Evolutionary conservation across 1,140 invertebrate species (phyloP).

Genomic region (Drosophila albomicans): DNA sequence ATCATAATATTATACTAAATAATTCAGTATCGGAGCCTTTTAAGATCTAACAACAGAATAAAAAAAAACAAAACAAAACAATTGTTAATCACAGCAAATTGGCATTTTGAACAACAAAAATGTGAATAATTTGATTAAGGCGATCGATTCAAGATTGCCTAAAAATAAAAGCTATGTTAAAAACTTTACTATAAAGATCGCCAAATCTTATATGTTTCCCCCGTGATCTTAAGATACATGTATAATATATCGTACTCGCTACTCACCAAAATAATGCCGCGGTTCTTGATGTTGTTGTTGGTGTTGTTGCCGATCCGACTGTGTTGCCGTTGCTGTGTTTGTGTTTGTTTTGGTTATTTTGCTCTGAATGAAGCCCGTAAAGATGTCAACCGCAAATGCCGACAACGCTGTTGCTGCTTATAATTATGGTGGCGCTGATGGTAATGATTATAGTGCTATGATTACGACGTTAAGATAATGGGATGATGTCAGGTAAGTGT

Average conservation of each 20-base stretch:
- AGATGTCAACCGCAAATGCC: conserved; percentile 70
- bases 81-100: not conserved
- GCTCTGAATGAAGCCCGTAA: conserved; percentile 63
- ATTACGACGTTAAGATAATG: not conserved
- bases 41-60: not conserved
- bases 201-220: too few relatives aligned
- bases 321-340: not conserved
- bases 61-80: not conserved
- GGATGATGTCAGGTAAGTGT: conserved; percentile 68
- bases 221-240: too few relatives aligned
- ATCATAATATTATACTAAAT: not conserved
- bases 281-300: not conserved
- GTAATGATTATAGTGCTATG: conserved; percentile 12
- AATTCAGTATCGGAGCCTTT: not conserved
- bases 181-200: too few relatives aligned
- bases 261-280: conserved; percentile 26
- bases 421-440: conserved; percentile 28
- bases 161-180: too few relatives aligned
- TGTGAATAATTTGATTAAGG: not conserved
- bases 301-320: not conserved
- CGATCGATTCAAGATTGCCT: not conserved
- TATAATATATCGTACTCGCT: not conserved
- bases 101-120: too few relatives aligned
- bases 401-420: conserved; percentile 35
- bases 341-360: conserved; percentile 27